Base-by-base conservation (phyloP, 2,888 invertebrate species). In the Oligia strigilis region DNA sequence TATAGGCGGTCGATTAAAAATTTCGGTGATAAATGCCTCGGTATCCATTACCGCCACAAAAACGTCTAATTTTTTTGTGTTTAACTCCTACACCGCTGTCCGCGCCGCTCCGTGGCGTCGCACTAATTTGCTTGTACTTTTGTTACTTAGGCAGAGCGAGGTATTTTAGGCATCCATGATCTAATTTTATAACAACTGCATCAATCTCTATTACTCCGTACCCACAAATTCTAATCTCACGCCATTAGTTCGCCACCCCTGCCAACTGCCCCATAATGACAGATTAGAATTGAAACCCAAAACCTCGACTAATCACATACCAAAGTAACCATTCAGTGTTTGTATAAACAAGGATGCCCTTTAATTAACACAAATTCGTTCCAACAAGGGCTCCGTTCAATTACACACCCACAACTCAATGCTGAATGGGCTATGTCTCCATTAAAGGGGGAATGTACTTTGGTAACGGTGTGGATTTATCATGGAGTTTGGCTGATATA, bases 331-430 rank as follows among this genome's bases (percentile, higher is more conserved):
- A 79, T 78, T 66, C 73, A 69, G 64, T 85, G 81, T 86, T 78
- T 85, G 78, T 84, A 78, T 81, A 72, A 81, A 76, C 85, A 84
- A 78, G 75, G 77, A 76, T 67, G 69, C 78, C 81, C 81, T 87
- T 80, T 88, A 88, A 87, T 90, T 87, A 85, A 87, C 82, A 84
- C 81, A 78, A 75, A 83, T 82, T 83, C 67, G 81, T 81, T 81
- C 72, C 81, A 80, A 86, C 87, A 89, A 83, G 78, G 78, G 79
- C 62, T 67, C 40, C 72, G 80, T 87, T 86, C 80, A 80, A 87
- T 85, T 83, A 89, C 81, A 70, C 52, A 72, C 76, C 65, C 83
- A 79, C 77, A 83, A 74, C 73, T 84, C 85, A 70, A 71, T 64
- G 60, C 46, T 77, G 75, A 86, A 88, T 84, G 77, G 76, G 58